A percentile compares a stretch with the other conserved stretches of the same genome.
Conservation (phyloP, 1,140 invertebrate species). For the Dendroctonus ponderosae region DNA sequence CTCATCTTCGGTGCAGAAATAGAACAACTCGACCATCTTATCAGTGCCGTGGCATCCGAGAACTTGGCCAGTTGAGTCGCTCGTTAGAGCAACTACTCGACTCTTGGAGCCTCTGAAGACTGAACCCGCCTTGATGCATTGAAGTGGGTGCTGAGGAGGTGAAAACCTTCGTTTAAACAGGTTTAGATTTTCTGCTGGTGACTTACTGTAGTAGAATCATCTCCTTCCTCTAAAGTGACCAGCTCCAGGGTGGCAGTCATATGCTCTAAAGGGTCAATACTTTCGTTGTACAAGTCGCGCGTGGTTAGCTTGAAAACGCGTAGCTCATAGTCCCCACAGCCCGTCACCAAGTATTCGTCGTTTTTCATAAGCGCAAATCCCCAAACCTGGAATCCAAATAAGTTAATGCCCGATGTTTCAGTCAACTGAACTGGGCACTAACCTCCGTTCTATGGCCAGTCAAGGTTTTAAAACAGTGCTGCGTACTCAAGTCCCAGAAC, state of each 20-base stretch:
- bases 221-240: constrained; percentile 59
- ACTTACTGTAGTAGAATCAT: constrained; percentile 53
- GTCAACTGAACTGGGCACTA: constrained; percentile 27
- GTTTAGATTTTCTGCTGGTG: neutral
- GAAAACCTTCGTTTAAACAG: neutral
- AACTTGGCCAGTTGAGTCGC: constrained; percentile 66
- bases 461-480: constrained; percentile 95
- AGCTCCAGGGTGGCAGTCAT: constrained; percentile 54
- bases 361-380: constrained; percentile 75
- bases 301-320: constrained; percentile 75
- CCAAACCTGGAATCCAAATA: constrained; percentile 68
- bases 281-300: constrained; percentile 54
- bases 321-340: constrained; percentile 80
- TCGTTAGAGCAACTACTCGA: constrained; percentile 65
- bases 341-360: constrained; percentile 81
- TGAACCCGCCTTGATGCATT: constrained; percentile 71
- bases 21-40: constrained; percentile 79
- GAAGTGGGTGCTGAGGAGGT: constrained; percentile 61
- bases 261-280: constrained; percentile 54
- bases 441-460: constrained; percentile 76
- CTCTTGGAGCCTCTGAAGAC: constrained; percentile 75
- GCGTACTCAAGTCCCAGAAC: constrained; percentile 95
- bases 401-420: neutral
- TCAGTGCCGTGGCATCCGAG: constrained; percentile 83
- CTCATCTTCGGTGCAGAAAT: constrained; percentile 74